Conservation (phyloP, 1,140 invertebrate species). For the Drosophila subobscura region DNA sequence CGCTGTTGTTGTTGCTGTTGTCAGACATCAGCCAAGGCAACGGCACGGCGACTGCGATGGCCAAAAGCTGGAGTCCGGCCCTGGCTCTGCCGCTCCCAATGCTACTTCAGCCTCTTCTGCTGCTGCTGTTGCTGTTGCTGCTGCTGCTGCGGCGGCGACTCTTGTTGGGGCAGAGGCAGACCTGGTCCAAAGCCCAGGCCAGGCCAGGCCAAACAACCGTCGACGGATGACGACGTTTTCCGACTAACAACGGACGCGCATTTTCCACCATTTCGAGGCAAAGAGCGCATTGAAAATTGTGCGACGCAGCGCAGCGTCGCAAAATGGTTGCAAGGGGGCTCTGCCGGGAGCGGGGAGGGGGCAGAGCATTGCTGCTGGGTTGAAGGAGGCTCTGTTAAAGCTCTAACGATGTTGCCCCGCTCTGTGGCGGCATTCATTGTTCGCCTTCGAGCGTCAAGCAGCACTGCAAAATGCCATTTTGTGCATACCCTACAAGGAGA, state of each 20-base stretch:
- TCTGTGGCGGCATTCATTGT: conserved; percentile 67
- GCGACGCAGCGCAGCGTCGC: conserved; percentile 73
- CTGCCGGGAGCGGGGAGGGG: background rate
- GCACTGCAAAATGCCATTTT: conserved; percentile 68
- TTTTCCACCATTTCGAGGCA: conserved; percentile 80
- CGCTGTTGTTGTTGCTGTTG: conserved; percentile 30
- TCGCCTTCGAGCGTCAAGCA: conserved; percentile 62
- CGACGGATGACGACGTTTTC: conserved; percentile 82
- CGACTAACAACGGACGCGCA: conserved; percentile 82
- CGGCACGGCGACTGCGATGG: conserved; percentile 17
- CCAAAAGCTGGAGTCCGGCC: conserved; percentile 29
- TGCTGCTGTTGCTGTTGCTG: conserved; percentile 16
- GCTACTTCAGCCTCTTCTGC: conserved; percentile 15
- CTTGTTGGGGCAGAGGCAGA: conserved; percentile 33
- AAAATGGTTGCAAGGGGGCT: conserved; percentile 30
- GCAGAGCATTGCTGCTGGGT: conserved; percentile 27
- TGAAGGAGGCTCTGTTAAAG: conserved; percentile 49
- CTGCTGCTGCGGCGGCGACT: conserved; percentile 27
- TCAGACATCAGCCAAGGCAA: conserved; percentile 10
- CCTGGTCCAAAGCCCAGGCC: conserved; percentile 50
- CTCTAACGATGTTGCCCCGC: conserved; percentile 72
- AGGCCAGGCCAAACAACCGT: conserved; percentile 75
- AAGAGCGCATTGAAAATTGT: conserved; percentile 80
- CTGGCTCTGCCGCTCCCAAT: conserved; percentile 17
- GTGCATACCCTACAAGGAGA: conserved; percentile 14